Percentiles rank a stretch among this genome's conserved stretches.
phyloP scores from a whole-genome alignment of 1,140 invertebrate genomes.

The Rhagoletis zephyria region DNA sequence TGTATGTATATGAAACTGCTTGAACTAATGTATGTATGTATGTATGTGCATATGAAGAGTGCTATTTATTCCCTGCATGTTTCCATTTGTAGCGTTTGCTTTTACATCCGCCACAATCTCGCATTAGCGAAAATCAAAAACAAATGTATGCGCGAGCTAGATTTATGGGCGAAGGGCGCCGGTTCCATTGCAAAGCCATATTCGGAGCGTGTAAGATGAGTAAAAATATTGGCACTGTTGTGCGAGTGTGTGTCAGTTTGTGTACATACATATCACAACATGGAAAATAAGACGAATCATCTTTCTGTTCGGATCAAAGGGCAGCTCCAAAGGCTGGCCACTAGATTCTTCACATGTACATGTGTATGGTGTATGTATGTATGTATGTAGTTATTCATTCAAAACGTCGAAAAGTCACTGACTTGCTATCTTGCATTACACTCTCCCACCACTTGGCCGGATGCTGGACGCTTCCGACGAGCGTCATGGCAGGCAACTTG shows the following conservation, averaged over 20 bases:
- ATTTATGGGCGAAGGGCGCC: conserved; percentile 22
- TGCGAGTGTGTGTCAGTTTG: background rate
- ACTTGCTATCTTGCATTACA: background rate
- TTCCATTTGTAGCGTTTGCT: conserved; percentile 29
- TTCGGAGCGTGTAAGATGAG: conserved; percentile 21
- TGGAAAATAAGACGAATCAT: conserved; percentile 20
- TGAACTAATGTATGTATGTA: background rate
- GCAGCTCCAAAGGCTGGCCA: background rate
- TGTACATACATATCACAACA: conserved; percentile 4
- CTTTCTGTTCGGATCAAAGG: background rate
- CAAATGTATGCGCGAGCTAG: conserved; percentile 14
- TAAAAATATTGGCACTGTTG: background rate
- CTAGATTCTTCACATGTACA: background rate
- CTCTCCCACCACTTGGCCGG: conserved; percentile 2
- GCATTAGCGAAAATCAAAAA: conserved; percentile 28
- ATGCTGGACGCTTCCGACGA: conserved; percentile 34
- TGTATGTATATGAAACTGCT: background rate
- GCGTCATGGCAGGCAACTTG: conserved; percentile 12
- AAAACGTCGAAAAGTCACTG: conserved; percentile 12
- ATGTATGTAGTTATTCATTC: background rate
- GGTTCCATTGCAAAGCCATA: conserved; percentile 1
- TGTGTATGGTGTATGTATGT: background rate
- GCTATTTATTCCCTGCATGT: no score
- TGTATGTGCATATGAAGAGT: background rate
- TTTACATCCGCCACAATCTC: conserved; percentile 16